Evolutionary conservation across 2,888 invertebrate species (phyloP).

Genomic region (Metellina segmentata): DNA sequence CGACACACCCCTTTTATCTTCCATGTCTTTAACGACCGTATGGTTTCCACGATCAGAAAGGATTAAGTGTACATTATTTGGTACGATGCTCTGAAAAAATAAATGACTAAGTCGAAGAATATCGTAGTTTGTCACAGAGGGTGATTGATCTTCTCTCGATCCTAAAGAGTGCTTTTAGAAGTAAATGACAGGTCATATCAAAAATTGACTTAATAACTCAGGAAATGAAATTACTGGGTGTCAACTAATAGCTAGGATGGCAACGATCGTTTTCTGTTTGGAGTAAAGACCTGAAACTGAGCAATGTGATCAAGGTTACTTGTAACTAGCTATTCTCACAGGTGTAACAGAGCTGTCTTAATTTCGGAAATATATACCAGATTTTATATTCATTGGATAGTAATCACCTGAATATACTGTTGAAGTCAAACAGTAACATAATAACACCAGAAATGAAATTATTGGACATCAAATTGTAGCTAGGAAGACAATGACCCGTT

Average conservation of each 20-base stretch:
- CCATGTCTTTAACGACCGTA: neutral
- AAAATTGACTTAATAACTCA: conserved; percentile 45
- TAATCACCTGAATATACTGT: too few species aligned
- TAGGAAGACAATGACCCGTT: too few species aligned
- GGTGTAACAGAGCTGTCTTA: too few species aligned
- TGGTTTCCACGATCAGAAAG: neutral
- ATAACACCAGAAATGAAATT: conserved; percentile 1
- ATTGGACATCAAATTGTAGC: neutral
- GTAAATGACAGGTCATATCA: conserved; percentile 17
- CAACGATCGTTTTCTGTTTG: neutral
- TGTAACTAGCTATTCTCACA: too few species aligned
- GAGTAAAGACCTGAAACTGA: too few species aligned
- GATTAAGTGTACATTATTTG: conserved; percentile 20
- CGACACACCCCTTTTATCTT: conserved; percentile 43
- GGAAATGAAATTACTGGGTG: conserved; percentile 1
- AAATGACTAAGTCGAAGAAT: conserved; percentile 25
- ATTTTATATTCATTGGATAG: too few species aligned
- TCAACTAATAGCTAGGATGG: neutral
- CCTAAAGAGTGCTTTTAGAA: neutral
- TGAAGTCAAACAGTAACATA: conserved; percentile 16
- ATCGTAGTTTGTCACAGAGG: conserved; percentile 48
- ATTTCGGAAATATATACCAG: too few species aligned
- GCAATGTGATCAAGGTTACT: too few species aligned
- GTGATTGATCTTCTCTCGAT: conserved; percentile 23
- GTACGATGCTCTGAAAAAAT: conserved; percentile 1